These are phyloP conservation scores for Etheostoma perlongum DNA, from an alignment of 2,797 vertebrate genomes.

Conservation along the genomic window DNA sequence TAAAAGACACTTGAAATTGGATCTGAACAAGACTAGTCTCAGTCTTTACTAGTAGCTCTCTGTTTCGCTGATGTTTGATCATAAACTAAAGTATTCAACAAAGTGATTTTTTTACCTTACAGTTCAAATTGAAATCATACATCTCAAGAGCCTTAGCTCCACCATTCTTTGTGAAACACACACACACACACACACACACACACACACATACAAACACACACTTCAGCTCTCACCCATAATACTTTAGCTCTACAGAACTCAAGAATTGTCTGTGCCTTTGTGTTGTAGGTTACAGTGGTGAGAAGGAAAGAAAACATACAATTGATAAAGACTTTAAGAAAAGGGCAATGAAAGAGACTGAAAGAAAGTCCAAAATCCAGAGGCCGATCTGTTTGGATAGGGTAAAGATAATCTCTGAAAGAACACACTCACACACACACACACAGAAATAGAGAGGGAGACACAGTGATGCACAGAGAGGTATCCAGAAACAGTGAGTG, in stretches of 20 bases:
- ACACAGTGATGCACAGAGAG: slow-evolving; percentile 56
- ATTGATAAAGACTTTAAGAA: slow-evolving; percentile 51
- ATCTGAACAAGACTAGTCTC: background rate
- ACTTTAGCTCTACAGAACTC: slow-evolving; percentile 39
- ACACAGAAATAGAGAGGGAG: slow-evolving; percentile 39
- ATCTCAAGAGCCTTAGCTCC: background rate
- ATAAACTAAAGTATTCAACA: background rate
- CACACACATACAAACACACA: no score
- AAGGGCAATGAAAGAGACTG: slow-evolving; percentile 22
- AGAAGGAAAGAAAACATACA: slow-evolving; percentile 35
- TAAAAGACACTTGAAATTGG: background rate
- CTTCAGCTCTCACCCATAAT: slow-evolving; percentile 45
- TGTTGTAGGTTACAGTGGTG: slow-evolving; percentile 27
- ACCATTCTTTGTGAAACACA: no score
- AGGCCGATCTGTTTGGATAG: slow-evolving; percentile 39
- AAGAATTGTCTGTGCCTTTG: slow-evolving; percentile 44
- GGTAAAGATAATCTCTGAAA: slow-evolving; percentile 51
- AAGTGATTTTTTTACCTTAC: background rate
- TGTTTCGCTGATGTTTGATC: background rate
- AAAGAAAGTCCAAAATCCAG: slow-evolving; percentile 37
- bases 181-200: no score
- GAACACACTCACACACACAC: slow-evolving; percentile 32
- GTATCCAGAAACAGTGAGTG: slow-evolving; percentile 72
- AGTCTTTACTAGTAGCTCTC: background rate
- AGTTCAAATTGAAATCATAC: background rate